Conservation (phyloP, 2,888 invertebrate species). For the Caenorhabditis drosophilae region DNA sequence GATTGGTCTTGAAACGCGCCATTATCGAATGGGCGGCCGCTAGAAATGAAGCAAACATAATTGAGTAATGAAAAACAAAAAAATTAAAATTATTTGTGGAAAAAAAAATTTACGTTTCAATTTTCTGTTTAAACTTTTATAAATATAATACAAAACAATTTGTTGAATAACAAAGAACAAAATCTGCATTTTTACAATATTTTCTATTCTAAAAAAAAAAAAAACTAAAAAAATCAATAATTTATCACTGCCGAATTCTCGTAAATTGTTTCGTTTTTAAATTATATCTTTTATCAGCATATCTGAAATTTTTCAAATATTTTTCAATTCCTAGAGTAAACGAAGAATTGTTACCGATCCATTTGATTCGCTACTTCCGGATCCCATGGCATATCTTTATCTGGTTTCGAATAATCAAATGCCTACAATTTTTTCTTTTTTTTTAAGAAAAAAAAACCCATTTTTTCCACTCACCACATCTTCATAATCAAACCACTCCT, state of each 20-base stretch:
- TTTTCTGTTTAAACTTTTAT: too few relatives aligned
- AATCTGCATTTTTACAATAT: too few relatives aligned
- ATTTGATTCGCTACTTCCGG: constrained; percentile 62
- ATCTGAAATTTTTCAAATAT: constrained; percentile 24
- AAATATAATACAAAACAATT: too few relatives aligned
- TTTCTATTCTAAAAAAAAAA: constrained; percentile 8
- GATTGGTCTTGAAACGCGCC: too few relatives aligned
- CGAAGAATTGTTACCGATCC: constrained; percentile 54
- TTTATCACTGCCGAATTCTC: constrained; percentile 34
- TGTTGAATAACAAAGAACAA: too few relatives aligned
- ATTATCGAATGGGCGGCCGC: constrained; percentile 20
- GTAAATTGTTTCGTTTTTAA: constrained; percentile 49
- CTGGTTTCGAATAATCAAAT: constrained; percentile 49
- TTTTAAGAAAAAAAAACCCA: too few relatives aligned
- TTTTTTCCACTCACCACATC: too few relatives aligned
- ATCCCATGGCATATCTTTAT: constrained; percentile 67
- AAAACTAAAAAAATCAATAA: not conserved
- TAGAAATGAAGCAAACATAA: constrained; percentile 27
- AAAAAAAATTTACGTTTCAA: too few relatives aligned
- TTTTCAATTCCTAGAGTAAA: not conserved
- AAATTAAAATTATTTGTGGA: too few relatives aligned
- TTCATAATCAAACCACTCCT: constrained; percentile 68
- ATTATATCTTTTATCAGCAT: constrained; percentile 60
- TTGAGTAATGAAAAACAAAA: not conserved
- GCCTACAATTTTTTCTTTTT: constrained; percentile 20